Base-by-base conservation (phyloP, 2,113 vertebrate species). In the Lontra canadensis region DNA sequence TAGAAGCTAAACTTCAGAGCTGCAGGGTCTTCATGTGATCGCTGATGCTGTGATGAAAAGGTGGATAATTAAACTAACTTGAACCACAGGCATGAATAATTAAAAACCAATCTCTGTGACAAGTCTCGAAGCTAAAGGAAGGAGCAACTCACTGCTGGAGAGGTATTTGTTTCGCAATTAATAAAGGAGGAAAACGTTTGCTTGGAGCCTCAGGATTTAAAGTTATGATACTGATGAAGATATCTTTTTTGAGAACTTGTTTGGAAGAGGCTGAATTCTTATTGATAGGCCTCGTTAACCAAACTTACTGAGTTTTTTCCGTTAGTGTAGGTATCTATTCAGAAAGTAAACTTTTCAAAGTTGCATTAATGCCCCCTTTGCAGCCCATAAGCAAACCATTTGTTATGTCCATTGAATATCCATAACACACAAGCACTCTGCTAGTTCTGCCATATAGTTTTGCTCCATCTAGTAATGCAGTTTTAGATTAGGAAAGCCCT, bases 1-100 rank as follows among this genome's bases (percentile, higher is more conserved):
- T 99, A 99, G 98, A 99, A 99, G 97, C 99, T 99, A 98, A 99
- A 99, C 90, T 99, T 99, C 81, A 99, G 98, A 61, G 99, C 99
- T 13, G 99, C 98, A 0, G 98, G 99, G 97, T 99, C 99, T 97
- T 99, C 99, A 0, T 99, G 99, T 5, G 99, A 99, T 96, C 99
- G 99, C 97, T 99, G 99, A 98, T 99, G 99, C 99, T 99, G 97
- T 7, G 94, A 95, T 83, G 96, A 90, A 23, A 97, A 97, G 67
- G 85, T 55, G 57, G 90, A 44, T 8, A 4, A 95, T 97, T 52
- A 94, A 78, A 92, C 25, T 36, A 26, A 74, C 82, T n/a, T 29
- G 55, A 88, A 25, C 14, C 20, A 25, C 8, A 74, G 71, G n/a
- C 89, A 61, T 79, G 93, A 83, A 39, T 86, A 87, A 94, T 90